Conservation (phyloP, 2,888 invertebrate genomes). For the Anthrax anthrax region DNA sequence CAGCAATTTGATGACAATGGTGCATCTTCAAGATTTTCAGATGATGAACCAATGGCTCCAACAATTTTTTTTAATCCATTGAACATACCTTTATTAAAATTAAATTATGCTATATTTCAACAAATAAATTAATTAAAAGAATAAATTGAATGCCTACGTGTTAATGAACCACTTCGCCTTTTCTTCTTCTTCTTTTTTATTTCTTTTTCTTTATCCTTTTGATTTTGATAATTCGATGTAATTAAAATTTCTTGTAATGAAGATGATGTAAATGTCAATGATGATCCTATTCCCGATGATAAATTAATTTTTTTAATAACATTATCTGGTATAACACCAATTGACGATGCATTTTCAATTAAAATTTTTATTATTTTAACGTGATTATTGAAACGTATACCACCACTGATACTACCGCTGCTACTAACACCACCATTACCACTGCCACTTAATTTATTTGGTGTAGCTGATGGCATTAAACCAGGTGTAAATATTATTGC, state of each 20-base stretch:
- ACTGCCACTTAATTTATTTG: too few relatives aligned
- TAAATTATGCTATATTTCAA: too few relatives aligned
- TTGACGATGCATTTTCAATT: constrained; percentile 59
- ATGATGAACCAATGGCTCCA: constrained; percentile 40
- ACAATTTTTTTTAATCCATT: constrained; percentile 67
- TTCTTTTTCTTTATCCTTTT: constrained; percentile 29
- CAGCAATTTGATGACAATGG: too few relatives aligned
- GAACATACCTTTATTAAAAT: constrained; percentile 46
- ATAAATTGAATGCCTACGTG: constrained; percentile 41
- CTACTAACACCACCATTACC: too few relatives aligned
- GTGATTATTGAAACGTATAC: constrained; percentile 51
- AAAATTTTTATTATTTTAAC: constrained; percentile 58
- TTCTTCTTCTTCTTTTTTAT: constrained; percentile 54
- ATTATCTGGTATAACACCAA: constrained; percentile 56
- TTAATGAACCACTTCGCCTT: constrained; percentile 72
- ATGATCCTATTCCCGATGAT: neutral
- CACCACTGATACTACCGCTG: constrained; percentile 47
- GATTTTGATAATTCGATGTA: too few relatives aligned
- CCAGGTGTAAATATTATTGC: constrained; percentile 77
- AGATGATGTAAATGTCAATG: neutral
- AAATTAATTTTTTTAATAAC: constrained; percentile 33
- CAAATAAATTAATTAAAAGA: neutral
- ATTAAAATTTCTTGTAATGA: neutral
- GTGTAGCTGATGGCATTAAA: constrained; percentile 48
- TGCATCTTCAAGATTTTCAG: constrained; percentile 37